phyloP scores from a whole-genome alignment of 2,797 vertebrate genomes.

The Dryobates pubescens region DNA sequence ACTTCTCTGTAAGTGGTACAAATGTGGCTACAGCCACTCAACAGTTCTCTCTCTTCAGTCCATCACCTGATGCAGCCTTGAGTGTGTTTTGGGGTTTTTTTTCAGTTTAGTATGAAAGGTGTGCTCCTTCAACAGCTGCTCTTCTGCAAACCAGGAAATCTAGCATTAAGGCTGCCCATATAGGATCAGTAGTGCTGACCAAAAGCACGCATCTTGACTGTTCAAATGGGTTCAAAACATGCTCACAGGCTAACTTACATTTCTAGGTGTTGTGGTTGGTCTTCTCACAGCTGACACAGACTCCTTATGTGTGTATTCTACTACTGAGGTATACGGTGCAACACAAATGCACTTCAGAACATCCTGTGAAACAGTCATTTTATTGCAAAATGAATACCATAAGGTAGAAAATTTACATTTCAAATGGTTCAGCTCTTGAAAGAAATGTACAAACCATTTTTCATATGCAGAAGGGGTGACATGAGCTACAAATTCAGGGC shows the following conservation, averaged over 20 bases:
- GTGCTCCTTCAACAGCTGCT: background rate
- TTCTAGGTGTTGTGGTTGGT: background rate
- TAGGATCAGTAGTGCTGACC: background rate
- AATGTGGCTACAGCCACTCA: background rate
- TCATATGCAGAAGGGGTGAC: background rate
- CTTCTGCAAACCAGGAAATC: background rate
- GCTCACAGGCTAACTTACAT: background rate
- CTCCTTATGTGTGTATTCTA: background rate
- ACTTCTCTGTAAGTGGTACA: background rate
- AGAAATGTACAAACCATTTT: constrained; percentile 23
- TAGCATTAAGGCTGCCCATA: background rate
- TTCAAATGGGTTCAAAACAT: background rate
- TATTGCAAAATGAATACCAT: constrained; percentile 20
- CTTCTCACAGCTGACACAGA: rapidly evolving
- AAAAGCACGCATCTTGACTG: background rate
- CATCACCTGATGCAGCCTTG: background rate
- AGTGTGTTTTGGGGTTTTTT: rapidly evolving
- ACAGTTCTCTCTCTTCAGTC: rapidly evolving
- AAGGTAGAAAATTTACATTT: background rate
- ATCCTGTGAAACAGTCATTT: background rate
- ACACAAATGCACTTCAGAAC: background rate
- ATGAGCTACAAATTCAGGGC: background rate
- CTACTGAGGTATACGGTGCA: background rate
- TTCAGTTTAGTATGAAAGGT: background rate
- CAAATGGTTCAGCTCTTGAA: background rate